These are phyloP conservation scores for Piprites chloris DNA, from an alignment of 2,113 vertebrate species.

Conservation along the genomic window DNA sequence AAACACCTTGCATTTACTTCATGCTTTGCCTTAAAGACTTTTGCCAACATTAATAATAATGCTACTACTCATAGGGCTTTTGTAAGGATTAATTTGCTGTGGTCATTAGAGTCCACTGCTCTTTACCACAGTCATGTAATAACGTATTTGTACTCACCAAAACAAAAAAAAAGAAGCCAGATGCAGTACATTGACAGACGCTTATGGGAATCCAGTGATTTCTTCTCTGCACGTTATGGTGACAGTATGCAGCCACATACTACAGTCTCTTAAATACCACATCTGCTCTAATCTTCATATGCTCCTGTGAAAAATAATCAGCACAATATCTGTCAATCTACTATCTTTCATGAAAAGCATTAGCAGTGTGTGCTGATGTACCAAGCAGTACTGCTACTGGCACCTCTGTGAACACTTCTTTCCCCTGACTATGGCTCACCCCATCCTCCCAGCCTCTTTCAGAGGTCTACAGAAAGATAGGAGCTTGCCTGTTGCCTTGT, in stretches of 20 bases:
- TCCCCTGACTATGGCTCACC: not conserved
- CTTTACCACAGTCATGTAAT: constrained; percentile 9
- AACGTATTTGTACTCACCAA: not conserved
- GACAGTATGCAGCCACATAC: not conserved
- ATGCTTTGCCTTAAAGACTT: constrained; percentile 7
- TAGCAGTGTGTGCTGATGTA: not conserved
- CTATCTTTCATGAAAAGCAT: not conserved
- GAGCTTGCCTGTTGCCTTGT: not conserved
- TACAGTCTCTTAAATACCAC: not conserved
- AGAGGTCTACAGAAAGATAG: not conserved
- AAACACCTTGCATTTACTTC: not conserved
- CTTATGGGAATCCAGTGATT: not conserved
- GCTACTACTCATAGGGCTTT: not conserved
- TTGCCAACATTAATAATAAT: constrained; percentile 9
- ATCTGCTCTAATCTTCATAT: not conserved
- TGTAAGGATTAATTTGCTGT: constrained; percentile 38
- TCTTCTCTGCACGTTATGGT: not conserved
- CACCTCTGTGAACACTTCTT: not conserved
- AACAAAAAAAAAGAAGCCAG: not conserved
- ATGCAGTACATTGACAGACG: not conserved
- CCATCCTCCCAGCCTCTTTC: not conserved
- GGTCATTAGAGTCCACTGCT: constrained; percentile 8
- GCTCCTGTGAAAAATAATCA: not conserved
- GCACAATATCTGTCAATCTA: not conserved
- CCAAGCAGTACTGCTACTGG: not conserved